A percentile compares a stretch with the other conserved stretches of the same genome.
Conservation (phyloP, 2,888 invertebrate genomes). For the Bombylius major region DNA sequence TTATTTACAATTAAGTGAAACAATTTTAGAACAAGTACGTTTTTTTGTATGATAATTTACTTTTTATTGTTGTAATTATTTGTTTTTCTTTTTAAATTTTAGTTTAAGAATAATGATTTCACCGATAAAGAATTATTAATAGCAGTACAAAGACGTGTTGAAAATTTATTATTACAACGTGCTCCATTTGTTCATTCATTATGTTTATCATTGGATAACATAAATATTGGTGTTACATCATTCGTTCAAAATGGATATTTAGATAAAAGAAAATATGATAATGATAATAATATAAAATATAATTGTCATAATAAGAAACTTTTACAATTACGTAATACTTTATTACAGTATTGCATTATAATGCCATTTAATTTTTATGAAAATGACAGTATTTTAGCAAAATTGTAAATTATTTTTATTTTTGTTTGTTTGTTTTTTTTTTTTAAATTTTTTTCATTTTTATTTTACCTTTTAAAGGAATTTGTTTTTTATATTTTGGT, state of each 20-base stretch:
- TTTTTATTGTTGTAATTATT: not conserved
- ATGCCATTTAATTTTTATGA: constrained; percentile 32
- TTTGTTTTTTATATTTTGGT: too few relatives aligned
- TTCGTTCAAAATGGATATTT: constrained; percentile 35
- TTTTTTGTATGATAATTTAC: constrained; percentile 2
- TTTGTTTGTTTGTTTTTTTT: too few relatives aligned
- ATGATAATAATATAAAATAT: not conserved
- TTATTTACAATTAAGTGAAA: constrained; percentile 42
- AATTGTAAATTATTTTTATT: constrained; percentile 24
- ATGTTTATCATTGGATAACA: constrained; percentile 56
- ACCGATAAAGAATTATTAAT: constrained; percentile 43
- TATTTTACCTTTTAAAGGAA: too few relatives aligned
- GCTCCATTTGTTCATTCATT: constrained; percentile 49
- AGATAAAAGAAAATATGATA: constrained; percentile 18
- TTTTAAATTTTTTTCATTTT: too few relatives aligned
- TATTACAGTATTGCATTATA: constrained; percentile 28
- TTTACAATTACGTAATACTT: constrained; percentile 20
- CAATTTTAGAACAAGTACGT: constrained; percentile 41
- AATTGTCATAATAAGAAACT: constrained; percentile 16
- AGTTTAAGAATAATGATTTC: constrained; percentile 25
- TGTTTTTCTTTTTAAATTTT: not conserved
- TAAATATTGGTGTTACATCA: constrained; percentile 44
- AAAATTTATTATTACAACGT: constrained; percentile 36
- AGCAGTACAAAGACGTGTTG: constrained; percentile 46
- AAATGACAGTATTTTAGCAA: constrained; percentile 24